These are phyloP conservation scores for Parambassis ranga DNA, from an alignment of 2,797 vertebrate genomes.

Conservation along the genomic window DNA sequence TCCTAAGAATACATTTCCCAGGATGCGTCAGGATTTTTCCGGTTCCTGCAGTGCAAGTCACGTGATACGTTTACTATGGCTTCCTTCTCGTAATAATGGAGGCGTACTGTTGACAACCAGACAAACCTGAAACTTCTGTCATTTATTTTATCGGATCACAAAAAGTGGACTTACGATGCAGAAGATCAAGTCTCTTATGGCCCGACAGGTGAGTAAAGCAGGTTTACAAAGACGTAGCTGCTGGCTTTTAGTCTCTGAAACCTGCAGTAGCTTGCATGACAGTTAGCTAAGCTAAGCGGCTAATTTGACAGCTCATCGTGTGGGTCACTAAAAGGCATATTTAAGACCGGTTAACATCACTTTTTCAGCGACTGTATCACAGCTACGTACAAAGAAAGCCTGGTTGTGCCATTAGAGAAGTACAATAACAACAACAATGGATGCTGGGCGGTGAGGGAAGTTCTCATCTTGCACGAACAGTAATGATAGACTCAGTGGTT, in stretches of 20 bases:
- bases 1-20: slow-evolving; percentile 84
- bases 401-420: background rate
- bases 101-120: slow-evolving; percentile 56
- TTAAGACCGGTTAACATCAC: background rate
- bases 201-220: slow-evolving; percentile 88
- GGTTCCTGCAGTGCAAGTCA: slow-evolving; percentile 57
- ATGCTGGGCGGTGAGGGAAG: slow-evolving; percentile 52
- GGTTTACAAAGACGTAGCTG: background rate
- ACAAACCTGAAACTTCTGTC: slow-evolving; percentile 11
- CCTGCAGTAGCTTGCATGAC: slow-evolving; percentile 48
- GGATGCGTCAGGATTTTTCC: slow-evolving; percentile 15
- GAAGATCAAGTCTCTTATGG: slow-evolving; percentile 98
- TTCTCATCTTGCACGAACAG: slow-evolving; percentile 45
- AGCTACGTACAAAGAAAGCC: background rate
- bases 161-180: slow-evolving; percentile 81
- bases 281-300: slow-evolving; percentile 59
- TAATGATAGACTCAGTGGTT: slow-evolving; percentile 10
- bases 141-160: background rate
- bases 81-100: slow-evolving; percentile 67
- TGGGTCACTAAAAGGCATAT: slow-evolving; percentile 1
- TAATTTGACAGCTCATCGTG: slow-evolving; percentile 66
- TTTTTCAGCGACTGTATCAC: background rate
- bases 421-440: slow-evolving; percentile 9
- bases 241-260: slow-evolving; percentile 8
- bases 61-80: slow-evolving; percentile 87